Evolutionary conservation across 2,888 invertebrate genomes (phyloP), one percentile per base, ranked within the genome.

Genomic region (Lasioglossum malachurum): DNA sequence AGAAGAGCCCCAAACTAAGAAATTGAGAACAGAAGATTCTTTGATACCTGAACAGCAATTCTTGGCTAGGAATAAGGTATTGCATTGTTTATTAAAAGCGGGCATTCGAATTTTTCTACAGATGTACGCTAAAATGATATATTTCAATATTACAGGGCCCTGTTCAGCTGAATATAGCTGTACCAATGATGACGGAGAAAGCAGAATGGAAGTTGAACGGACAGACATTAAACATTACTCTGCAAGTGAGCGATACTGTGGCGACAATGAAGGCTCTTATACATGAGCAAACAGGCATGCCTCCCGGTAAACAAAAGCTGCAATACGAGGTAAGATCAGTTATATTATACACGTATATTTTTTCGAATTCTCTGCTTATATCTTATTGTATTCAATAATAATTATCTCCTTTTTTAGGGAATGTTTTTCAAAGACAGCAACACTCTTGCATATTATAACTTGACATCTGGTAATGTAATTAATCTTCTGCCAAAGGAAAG

Each of bases 401-500:
- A 41, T n/a, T 71, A 41, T 69, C 78, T 80, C 78, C 91, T 91
- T 91, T 96, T 96, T 35, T 95, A 99, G 98, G 99, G 99, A 57
- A 97, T 99, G 96, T 99, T 99, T 96, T 98, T 99, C 96, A 99
- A 99, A 95, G 99, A 99, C 96, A 98, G 97, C 78, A 98, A 99
- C 94, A 97, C 98, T 0, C 96, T 99, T 95, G 99, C 99, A 0
- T 99, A 97, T 96, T 99, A 99, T 96, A 99, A 99, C 96, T 97
- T 99, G 87, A 96, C 97, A 16, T 97, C 98, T 53, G 98, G 98
- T 78, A 97, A 98, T 0, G 96, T 97, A 16, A 97, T 99, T 64
- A 98, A 98, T 91, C 96, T 99, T 87, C 98, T 99, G 94, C 97
- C 99, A 80, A 99, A 99, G 96, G 99, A 99, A 95, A 97, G 99